Conservation (phyloP, 2,113 vertebrate species). For the Leptosomus discolor region DNA sequence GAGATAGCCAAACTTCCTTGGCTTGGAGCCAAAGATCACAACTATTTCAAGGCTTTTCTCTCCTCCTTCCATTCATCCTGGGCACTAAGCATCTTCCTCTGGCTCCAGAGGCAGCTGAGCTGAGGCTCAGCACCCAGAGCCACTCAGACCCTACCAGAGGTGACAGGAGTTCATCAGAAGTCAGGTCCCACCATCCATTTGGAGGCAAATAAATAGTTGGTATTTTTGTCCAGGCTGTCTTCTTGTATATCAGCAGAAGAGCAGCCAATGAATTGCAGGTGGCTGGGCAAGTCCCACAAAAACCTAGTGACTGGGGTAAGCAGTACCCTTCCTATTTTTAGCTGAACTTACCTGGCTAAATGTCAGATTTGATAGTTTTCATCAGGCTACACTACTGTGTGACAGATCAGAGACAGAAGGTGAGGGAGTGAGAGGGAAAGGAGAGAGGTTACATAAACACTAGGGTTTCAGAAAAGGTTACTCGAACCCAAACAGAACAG, state of each 20-base stretch:
- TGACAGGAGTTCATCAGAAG: neutral
- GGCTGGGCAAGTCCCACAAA: neutral
- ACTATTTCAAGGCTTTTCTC: neutral
- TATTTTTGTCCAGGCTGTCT: neutral
- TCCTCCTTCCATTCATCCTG: neutral
- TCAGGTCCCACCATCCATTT: neutral
- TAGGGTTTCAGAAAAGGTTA: neutral
- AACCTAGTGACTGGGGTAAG: neutral
- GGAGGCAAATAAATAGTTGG: neutral
- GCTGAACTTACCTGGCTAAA: neutral
- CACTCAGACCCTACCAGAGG: neutral
- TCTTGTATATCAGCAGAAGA: neutral
- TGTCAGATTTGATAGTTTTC: neutral
- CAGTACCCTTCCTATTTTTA: neutral
- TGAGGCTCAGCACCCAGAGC: neutral
- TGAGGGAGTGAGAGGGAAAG: neutral
- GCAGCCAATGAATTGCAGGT: neutral
- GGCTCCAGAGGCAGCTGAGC: neutral
- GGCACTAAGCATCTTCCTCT: neutral
- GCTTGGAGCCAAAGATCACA: neutral
- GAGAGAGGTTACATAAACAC: neutral
- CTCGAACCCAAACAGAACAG: neutral
- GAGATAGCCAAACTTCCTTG: neutral
- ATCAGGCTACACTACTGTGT: fast-evolving
- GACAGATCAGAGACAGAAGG: neutral